phyloP scores from a whole-genome alignment of 2,797 vertebrate species.

The Nasua narica region DNA sequence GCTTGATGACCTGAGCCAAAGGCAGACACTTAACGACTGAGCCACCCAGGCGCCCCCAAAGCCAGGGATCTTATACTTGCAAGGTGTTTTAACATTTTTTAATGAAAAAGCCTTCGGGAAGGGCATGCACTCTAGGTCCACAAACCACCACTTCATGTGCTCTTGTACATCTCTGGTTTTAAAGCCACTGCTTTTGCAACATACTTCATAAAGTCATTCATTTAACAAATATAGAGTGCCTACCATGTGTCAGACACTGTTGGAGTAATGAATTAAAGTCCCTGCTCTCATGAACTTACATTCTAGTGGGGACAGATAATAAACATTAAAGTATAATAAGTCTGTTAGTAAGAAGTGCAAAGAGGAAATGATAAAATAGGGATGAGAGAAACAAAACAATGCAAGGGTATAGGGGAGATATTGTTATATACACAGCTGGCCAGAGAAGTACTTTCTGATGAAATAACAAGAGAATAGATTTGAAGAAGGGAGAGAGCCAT shows the following conservation, averaged over 20 bases:
- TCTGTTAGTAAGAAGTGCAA: neutral
- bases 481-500: neutral
- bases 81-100: neutral
- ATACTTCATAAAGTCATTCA: neutral
- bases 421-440: neutral
- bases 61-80: neutral
- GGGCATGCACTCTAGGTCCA: neutral
- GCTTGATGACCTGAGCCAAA: too few relatives aligned
- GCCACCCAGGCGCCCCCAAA: too few relatives aligned
- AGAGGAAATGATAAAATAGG: neutral
- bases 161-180: neutral
- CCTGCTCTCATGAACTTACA: neutral
- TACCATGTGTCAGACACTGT: neutral
- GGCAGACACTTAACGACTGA: too few relatives aligned
- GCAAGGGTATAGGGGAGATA: neutral
- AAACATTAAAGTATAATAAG: neutral
- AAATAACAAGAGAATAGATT: neutral
- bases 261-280: neutral
- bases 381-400: neutral
- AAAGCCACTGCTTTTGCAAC: neutral
- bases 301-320: neutral
- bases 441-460: neutral
- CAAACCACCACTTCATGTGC: neutral
- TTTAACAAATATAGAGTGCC: neutral
- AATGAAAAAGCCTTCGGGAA: neutral